Evolutionary conservation across 2,888 invertebrate species (phyloP), one percentile per base, ranked within the genome.

Genomic region (Drosophila stalkeri): DNA sequence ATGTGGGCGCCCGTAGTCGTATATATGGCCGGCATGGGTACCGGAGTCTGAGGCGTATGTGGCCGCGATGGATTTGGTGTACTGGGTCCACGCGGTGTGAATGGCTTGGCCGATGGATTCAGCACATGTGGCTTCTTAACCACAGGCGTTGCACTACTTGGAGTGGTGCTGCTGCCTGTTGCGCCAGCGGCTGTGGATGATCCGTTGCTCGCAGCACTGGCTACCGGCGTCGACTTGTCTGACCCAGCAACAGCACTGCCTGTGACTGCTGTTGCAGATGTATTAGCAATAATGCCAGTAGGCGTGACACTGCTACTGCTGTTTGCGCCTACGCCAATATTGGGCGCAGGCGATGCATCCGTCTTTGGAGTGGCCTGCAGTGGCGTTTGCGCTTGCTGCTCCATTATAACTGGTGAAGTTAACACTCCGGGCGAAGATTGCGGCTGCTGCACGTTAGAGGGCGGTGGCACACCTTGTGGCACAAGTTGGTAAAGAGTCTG

Each of bases 51-150:
- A 39, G 97, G 97, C 47, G 97, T 97, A 92, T 97, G 97, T 43
- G 97, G 97, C 94, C 95, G 93, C 90, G 95, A 95, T 69, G 94
- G 94, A 82, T 94, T 95, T 52, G 95, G 95, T 49, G 95, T 95
- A 83, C 94, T 94, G 27, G 94, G 94, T 86, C 95, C 95, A 86
- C 97, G 94, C 27, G 98, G 97, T 51, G 96, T 96, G 93, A 98
- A 98, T 5, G 97, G 95, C 91, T 98, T 98, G 63, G 97, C 96
- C 78, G 96, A 95, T n/a, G 98, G 98, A 94, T 97, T 98, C 92
- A 95, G 93, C 64, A 95, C 95, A 92, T 98, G 98, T 93, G 98
- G 98, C 52, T 92, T 93, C 74, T 92, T 92, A 0, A 91, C 89
- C 35, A 86, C 83, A 2, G 83, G 92, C 61, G 92, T 91, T 6